Evolutionary conservation across 1,140 invertebrate genomes (phyloP), one percentile per base, ranked within the genome.

Genomic region (Zaprionus davidi): DNA sequence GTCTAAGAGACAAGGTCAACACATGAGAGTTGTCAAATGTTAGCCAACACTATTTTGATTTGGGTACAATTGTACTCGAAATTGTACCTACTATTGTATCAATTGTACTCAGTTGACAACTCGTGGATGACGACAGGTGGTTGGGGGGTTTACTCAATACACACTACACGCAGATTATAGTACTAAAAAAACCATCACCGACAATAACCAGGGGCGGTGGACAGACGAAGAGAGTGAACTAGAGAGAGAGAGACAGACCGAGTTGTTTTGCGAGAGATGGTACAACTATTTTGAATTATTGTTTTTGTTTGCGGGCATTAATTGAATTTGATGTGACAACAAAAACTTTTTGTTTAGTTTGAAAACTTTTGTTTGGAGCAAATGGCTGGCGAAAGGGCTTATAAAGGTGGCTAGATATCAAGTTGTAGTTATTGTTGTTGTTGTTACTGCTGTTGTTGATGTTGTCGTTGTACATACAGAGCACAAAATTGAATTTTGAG

Each of bases 311-410:
- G 53, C 70, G 74, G 82, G 77, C 81, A 85, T 85, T 81, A 84
- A 87, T 87, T 87, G 78, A 87, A 88, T 87, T 88, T 88, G 80
- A 87, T 84, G 81, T 69, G 83, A 88, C 80, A 82, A 86, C 71
- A 87, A 81, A 66, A 88, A 80, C 66, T 80, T 78, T 76, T 76
- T 55, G 57, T 71, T 78, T 67, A 59, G 62, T 73, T 77, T 53
- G 24, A 17, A 73, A 70, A 76, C 70, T 68, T 73, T 77, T 82
- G 55, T 62, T 76, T 71, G 56, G 67, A 38, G 63, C 76, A 69
- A 72, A 69, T 79, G 82, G 76, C 82, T 79, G 82, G 71, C 79
- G 76, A 76, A 41, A 46, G 71, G 76, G 76, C 66, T 69, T 56
- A 74, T 12, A 62, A 69, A 49, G 71, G 22, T 57, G 65, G 28